Base-by-base conservation (phyloP, 2,113 vertebrate species). In the Otocyon megalotis region DNA sequence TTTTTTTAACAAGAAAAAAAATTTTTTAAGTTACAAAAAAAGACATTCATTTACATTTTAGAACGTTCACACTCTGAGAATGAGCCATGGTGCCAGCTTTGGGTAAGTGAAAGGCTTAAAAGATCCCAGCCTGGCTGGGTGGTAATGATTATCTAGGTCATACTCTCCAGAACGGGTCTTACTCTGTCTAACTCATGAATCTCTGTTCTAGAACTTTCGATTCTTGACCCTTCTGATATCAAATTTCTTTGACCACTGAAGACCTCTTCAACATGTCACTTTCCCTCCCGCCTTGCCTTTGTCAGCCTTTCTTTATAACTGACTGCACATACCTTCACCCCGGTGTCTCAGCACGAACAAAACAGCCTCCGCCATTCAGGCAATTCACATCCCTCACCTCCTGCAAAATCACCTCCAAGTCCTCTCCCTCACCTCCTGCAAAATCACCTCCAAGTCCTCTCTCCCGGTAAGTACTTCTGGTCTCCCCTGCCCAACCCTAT, bases 101-200 rank as follows among this genome's bases (percentile, higher is more conserved):
- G 96, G 71, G 71, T 50, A 69, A 96, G 74, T 76, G 53, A 90
- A 93, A 93, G 74, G 17, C 79, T 84, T 48, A 50, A 67, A 50
- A 85, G 28, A 35, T 17, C 77, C 58, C 26, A 43, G n/a, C 58
- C 56, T 50, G 50, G 37, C 48, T 37, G 11, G 43, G n/a, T 72
- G 43, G 53, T 72, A 8, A 12, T 48, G 35, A 43, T 74, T 37
- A 53, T 80, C 56, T 58, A n/a, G 35, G 53, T 24, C 63, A 8
- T 1, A 2, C 10, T 53, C 80, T 65, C 28, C 79, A 32, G n/a
- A 74, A 30, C 1, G 32, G 58, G 19, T 63, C 35, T 56, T 30
- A 79, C 32, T 28, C 67, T n/a, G 80, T 17, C 32, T 56, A 56
- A 37, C 26, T 35, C 24, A 1, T 14, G 8, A 56, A 11, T 60